A percentile compares a stretch with the other conserved stretches of the same genome.
These are phyloP conservation scores for Mesoclemmys tuberculata DNA, from an alignment of 2,113 vertebrate genomes.

Conservation along the genomic window DNA sequence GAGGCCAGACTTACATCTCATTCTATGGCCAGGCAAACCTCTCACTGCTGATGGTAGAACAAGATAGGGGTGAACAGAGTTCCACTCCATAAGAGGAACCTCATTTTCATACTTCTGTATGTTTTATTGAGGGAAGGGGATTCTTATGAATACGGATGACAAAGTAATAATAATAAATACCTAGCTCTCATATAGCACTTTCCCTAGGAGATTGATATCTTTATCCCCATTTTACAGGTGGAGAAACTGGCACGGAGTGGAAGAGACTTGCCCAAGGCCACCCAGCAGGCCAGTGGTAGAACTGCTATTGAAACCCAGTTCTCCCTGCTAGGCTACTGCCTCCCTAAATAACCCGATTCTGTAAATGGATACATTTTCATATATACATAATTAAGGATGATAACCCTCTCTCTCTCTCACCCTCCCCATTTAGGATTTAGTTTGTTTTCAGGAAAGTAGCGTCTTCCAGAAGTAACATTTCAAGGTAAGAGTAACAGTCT, in stretches of 20 bases:
- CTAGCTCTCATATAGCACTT: not conserved
- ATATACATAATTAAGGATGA: not conserved
- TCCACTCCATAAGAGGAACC: not conserved
- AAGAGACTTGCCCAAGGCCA: not conserved
- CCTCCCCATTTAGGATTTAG: not conserved
- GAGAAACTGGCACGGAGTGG: not conserved
- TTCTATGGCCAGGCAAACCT: conserved; percentile 53
- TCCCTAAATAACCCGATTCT: not conserved
- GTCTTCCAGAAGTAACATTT: not conserved
- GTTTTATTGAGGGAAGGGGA: not conserved
- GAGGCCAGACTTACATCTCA: conserved; percentile 59
- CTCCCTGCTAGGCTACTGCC: not conserved
- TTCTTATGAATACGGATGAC: not conserved
- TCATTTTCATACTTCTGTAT: not conserved
- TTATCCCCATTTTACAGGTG: not conserved
- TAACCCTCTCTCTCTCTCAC: not conserved
- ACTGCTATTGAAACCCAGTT: not conserved
- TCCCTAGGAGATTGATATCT: not conserved
- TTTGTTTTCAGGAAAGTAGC: not conserved
- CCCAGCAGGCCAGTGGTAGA: not conserved
- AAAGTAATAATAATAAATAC: conserved; percentile 36
- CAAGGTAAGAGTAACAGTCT: not conserved
- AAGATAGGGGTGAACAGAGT: not conserved
- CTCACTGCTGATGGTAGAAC: not conserved
- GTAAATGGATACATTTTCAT: not conserved